These are phyloP conservation scores for Podabrus alpinus DNA, from an alignment of 2,888 invertebrate species.

Conservation along the genomic window DNA sequence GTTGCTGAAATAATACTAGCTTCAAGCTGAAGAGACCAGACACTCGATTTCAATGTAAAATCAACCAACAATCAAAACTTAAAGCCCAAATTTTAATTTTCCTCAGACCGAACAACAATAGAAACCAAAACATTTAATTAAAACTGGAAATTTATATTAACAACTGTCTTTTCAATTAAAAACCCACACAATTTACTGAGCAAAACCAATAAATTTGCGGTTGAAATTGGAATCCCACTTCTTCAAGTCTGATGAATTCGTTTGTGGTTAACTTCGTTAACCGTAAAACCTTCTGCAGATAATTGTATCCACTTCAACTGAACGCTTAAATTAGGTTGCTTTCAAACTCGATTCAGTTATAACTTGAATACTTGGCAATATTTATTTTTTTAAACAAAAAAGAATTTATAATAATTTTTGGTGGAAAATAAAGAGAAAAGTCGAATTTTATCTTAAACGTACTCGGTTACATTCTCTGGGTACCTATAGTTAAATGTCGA, in stretches of 20 bases:
- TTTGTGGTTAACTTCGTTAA: conserved; percentile 1
- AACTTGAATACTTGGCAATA: background rate
- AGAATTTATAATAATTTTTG: too few relatives aligned
- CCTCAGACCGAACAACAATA: background rate
- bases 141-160: background rate
- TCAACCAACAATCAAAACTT: background rate
- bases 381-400: background rate
- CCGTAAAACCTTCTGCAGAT: conserved; percentile 1
- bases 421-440: too few relatives aligned
- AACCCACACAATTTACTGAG: background rate
- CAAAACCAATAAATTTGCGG: background rate
- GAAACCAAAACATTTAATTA: background rate
- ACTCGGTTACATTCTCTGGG: too few relatives aligned
- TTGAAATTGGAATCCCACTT: conserved; percentile 2
- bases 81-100: background rate
- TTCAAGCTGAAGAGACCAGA: background rate
- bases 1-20: background rate
- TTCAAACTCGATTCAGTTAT: background rate
- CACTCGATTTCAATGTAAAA: background rate
- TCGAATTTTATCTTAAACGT: too few relatives aligned
- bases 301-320: background rate
- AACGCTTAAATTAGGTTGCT: background rate
- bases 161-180: background rate
- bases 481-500: too few relatives aligned
- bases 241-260: conserved; percentile 4